These are phyloP conservation scores for Gyps fulvus DNA, from an alignment of 2,113 vertebrate species.

Conservation along the genomic window DNA sequence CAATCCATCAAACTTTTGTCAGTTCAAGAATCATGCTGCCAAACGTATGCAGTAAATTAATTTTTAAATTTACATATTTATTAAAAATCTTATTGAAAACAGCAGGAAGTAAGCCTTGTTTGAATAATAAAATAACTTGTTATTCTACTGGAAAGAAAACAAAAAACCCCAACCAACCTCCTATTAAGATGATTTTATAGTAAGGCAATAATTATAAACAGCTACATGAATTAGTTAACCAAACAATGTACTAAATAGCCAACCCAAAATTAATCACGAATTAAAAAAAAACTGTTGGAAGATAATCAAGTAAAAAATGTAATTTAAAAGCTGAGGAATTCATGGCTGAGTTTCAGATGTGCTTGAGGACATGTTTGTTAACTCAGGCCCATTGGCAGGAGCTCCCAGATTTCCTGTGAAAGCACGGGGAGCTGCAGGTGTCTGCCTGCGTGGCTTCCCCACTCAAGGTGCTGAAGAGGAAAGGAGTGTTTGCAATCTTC, in stretches of 20 bases:
- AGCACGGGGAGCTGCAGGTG: neutral
- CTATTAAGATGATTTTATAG: conserved; percentile 70
- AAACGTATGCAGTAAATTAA: conserved; percentile 77
- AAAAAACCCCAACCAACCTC: conserved; percentile 20
- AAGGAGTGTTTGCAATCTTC: neutral
- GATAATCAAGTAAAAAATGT: conserved; percentile 17
- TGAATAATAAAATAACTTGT: conserved; percentile 79
- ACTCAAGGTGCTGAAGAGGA: neutral
- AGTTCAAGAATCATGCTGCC: conserved; percentile 72
- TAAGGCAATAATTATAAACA: conserved; percentile 70
- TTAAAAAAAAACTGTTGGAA: conserved; percentile 13
- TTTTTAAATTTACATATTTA: conserved; percentile 83
- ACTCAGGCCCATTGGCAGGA: neutral
- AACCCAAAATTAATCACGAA: conserved; percentile 54
- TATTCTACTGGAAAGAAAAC: conserved; percentile 72
- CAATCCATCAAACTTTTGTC: conserved; percentile 78
- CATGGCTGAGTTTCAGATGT: neutral
- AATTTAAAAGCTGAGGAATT: neutral
- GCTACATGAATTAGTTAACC: conserved; percentile 69
- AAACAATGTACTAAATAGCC: conserved; percentile 57
- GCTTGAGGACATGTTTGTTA: neutral
- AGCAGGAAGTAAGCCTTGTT: conserved; percentile 73
- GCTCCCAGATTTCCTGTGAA: neutral
- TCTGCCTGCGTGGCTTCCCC: neutral
- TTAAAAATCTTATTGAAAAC: conserved; percentile 80